Evolutionary conservation across 2,113 vertebrate genomes (phyloP), one percentile per base, ranked within the genome.

Genomic region (Charadrius vociferus): DNA sequence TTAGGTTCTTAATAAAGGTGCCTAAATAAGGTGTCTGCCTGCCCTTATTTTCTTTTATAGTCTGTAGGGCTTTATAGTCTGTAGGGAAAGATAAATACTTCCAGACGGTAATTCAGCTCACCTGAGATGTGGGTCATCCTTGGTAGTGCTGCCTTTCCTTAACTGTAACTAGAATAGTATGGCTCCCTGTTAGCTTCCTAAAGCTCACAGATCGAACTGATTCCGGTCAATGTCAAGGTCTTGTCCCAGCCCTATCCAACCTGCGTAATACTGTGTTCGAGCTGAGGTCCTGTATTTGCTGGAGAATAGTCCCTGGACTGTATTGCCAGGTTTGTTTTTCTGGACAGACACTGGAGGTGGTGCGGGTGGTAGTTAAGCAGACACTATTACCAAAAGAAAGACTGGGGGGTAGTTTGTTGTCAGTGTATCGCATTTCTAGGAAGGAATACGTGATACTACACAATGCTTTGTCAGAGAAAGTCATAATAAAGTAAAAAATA

Each of bases 1-100:
- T 95, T 95, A 95, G 83, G 20, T 37, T 83, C 94, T 92, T 95
- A 86, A 84, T 93, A 84, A 80, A 94, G 50, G 29, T 37, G 7
- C 41, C 81, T 89, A 94, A 96, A 95, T 92, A 94, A 84, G 61
- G 68, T 78, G 34, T 27, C 63, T 77, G 30, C 78, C 78, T 95
- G 90, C 36, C 86, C 77, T 94, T 65, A 65, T 45, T 65, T 81
- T 65, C 68, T 81, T 68, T 68, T 36, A 13, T 14, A 52, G 70
- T 56, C 95, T 32, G 39, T n/a, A 86, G 79, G 86, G 53, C n/a
- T 68, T 68, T 36, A 13, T 14, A 52, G 70, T 56, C 95, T 32
- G 39, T n/a, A 86, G 79, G 86, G 53, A 80, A 86, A 92, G 88
- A 70, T 16, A 86, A 96, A 88, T 63, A 74, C 41, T 79, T 83